phyloP scores from a whole-genome alignment of 2,113 vertebrate genomes.

The Tychaedon coryphoeus region DNA sequence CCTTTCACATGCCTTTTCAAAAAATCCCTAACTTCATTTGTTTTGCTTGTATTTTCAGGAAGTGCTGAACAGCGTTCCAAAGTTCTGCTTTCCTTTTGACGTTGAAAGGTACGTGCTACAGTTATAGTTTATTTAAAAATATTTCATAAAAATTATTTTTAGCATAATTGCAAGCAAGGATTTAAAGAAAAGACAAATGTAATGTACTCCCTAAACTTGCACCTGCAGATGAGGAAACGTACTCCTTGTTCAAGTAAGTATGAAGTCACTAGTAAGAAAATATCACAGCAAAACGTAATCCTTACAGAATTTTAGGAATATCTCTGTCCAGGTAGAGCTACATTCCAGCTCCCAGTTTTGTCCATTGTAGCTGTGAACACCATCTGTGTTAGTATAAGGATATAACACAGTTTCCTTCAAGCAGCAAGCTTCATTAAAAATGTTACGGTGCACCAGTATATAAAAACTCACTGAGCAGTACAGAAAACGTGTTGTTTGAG shows the following conservation, averaged over 20 bases:
- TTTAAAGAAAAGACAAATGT: not conserved
- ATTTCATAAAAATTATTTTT: not conserved
- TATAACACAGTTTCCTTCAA: not conserved
- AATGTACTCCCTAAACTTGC: not conserved
- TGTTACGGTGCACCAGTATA: not conserved
- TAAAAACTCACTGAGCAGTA: not conserved
- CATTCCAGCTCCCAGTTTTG: not conserved
- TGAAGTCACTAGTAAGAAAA: not conserved
- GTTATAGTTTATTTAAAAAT: not conserved
- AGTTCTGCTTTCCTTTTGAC: conserved; percentile 99
- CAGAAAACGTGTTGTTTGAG: not conserved
- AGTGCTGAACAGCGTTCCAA: conserved; percentile 90
- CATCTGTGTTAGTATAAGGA: conserved; percentile 13
- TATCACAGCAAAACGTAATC: not conserved
- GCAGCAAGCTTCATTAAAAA: not conserved
- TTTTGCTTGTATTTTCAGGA: conserved; percentile 80
- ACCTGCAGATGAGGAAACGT: not conserved
- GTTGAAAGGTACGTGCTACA: conserved; percentile 85
- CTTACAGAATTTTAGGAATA: not conserved
- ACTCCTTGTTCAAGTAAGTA: not conserved
- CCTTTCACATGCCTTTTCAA: conserved; percentile 14
- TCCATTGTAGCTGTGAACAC: conserved; percentile 21
- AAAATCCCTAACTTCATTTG: not conserved
- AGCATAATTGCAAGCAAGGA: not conserved
- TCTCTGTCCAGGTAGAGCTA: not conserved